Conservation (phyloP, 2,113 vertebrate species). For the Trachemys scripta region DNA sequence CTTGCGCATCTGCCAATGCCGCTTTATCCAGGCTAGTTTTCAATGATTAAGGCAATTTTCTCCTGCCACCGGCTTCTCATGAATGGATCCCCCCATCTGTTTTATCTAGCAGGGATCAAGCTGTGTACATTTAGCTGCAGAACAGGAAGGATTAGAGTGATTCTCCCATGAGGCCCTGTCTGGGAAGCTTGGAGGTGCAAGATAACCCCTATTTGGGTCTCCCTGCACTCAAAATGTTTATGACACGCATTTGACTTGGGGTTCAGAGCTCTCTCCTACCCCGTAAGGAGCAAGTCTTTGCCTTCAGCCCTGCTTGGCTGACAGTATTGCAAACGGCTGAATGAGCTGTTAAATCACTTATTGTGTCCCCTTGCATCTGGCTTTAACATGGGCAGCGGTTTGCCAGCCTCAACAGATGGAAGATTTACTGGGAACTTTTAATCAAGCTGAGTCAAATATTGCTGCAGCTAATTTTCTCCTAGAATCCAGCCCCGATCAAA, state of each 20-base stretch:
- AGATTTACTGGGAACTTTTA: background rate
- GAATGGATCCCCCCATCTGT: background rate
- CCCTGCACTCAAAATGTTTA: background rate
- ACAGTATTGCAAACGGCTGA: background rate
- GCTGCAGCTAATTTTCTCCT: rapidly evolving
- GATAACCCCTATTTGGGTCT: rapidly evolving
- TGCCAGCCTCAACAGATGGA: background rate
- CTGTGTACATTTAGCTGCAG: background rate
- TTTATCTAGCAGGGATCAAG: background rate
- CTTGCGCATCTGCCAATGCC: background rate
- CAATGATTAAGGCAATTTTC: background rate
- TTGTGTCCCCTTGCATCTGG: background rate
- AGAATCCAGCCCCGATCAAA: background rate
- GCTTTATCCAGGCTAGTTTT: background rate
- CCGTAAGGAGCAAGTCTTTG: background rate
- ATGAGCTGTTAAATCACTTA: background rate
- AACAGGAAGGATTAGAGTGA: background rate
- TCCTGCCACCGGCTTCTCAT: background rate
- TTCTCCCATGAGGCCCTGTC: rapidly evolving
- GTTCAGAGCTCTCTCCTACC: background rate
- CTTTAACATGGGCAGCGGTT: background rate
- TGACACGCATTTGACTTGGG: background rate
- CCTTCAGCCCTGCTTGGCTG: background rate
- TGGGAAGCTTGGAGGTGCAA: background rate
- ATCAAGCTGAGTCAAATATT: background rate